Evolutionary conservation across 2,113 vertebrate species (phyloP), one percentile per base, ranked within the genome.

Genomic region (Gopherus evgoodei): DNA sequence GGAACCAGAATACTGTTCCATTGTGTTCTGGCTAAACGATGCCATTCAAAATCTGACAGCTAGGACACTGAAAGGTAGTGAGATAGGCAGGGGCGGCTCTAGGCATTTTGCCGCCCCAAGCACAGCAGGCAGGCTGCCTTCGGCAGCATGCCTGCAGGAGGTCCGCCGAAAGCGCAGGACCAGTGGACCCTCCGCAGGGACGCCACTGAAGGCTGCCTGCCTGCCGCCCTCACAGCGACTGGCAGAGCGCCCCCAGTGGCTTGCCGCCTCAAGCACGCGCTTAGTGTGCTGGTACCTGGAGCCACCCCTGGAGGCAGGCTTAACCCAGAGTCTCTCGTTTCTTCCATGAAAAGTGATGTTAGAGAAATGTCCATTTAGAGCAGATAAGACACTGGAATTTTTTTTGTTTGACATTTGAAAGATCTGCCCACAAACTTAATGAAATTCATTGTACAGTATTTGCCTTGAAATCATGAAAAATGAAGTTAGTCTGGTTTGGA

Each of bases 311-410:
- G 44, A 44, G 5, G 44, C 44, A 44, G 22, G 4, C 50, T 50
- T 50, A 50, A 50, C 50, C 50, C 49, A 49, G 11, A 49, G 1
- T 49, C 49, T 11, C 3, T 11, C 11, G 12, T 49, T 49, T 49
- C 49, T 92, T 94, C 92, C 86, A 38, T 50, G 24, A 52, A 88
- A 93, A 91, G 88, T 80, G 44, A 29, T 72, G 24, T 91, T 31
- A 93, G 93, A 86, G 38, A 78, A 35, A 82, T 24, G 19, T 2
- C 6, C 54, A 88, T 91, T 90, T 69, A 56, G 87, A 95, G 78
- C 89, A 87, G 79, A 53, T 35, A 59, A 19, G n/a, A 4, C 22
- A 1, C 76, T 2, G 3, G 57, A 49, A 24, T 87, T n/a, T 49
- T 53, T 89, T 86, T 35, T 2, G 24, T 57, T 57, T 57, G 11